Base-by-base conservation (phyloP, 2,888 invertebrate genomes). In the Vannuccia rotundouncinata region DNA sequence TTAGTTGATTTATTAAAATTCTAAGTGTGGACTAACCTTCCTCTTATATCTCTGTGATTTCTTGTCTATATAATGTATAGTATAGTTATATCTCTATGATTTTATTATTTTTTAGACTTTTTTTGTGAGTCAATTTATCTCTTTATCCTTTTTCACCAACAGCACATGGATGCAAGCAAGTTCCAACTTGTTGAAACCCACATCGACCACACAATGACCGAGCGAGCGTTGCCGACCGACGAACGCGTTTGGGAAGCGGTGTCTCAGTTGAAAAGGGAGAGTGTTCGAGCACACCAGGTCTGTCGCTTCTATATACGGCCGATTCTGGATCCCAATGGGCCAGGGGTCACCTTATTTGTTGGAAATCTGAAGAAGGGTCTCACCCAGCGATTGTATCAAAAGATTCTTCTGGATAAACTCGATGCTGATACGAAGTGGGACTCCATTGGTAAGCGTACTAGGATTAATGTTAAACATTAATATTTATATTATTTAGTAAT, bases 231-330 rank as follows among this genome's bases (percentile, higher is more conserved):
- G 80, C 84, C 83, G n/a, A 83, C 83, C 45, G 83, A 84, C 66
- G 88, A 89, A 80, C 84, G 84, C 81, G 88, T 88, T 1, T 87
- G 85, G 85, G 84, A 85, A 81, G 83, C 88, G 60, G 85, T 87
- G 81, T 86, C 87, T 82, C 84, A 78, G 75, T 81, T 80, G 78
- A 82, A 93, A 82, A 92, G 94, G 89, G 98, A 98, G 89, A 98
- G 97, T 79, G 94, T 99, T 86, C 92, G 97, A 82, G 95, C 97
- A 90, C 96, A 96, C 93, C 95, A 97, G 90, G 91, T 98, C 89
- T 96, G 97, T 90, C 91, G 99, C 84, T 99, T 98, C 90, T 99
- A 99, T 90, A 91, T 99, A 87, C 97, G 98, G 90, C 92, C 95
- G 86, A 94, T 94, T 86, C 94, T 96, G 89, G 98, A 99, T 91